Base-by-base conservation (phyloP, 2,797 vertebrate species). In the Micromesistius poutassou region DNA sequence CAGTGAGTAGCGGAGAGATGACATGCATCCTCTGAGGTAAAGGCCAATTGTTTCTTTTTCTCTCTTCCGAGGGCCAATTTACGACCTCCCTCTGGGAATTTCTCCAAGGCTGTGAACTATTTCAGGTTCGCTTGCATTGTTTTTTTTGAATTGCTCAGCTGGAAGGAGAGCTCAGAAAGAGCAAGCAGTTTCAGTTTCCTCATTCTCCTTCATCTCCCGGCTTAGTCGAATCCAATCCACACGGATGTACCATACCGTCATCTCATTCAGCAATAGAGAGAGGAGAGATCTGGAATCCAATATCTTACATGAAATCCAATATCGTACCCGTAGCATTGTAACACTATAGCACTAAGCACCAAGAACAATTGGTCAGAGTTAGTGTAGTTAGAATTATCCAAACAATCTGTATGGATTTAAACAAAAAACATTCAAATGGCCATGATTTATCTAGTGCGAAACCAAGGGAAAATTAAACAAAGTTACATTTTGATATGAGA, bases 1-100 rank as follows among this genome's bases (percentile, higher is more conserved):
- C 84, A 90, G 92, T 91, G 88, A 93, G 90, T 91, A 89, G 90
- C 87, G 87, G 81, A 91, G 89, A 92, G 92, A 94, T 93, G 92
- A 93, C 92, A 93, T 91, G 90, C 93, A 94, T 93, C 93, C 93
- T 93, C 91, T 77, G 88, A 93, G 93, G 91, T 93, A 95, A 95
- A 94, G 92, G 92, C 89, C 92, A 93, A 93, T 92, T 89, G 88
- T 90, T 91, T 91, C 84, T 87, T 89, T 90, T 86, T 85, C 80
- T 79, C 85, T 91, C 84, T 87, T 91, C 90, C 89, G 81, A 92
- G 90, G 92, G 91, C 89, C 90, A 91, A 93, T 94, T 94, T 92
- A 88, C 85, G 87, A 82, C 84, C 88, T 31, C 30, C 70, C 82
- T 82, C 1, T 30, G 87, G 87, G 87, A 87, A 84, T 89, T 90